Percentiles rank a stretch among this genome's conserved stretches.
Conservation (phyloP, 2,797 vertebrate genomes). For the Poeciliopsis turneri region DNA sequence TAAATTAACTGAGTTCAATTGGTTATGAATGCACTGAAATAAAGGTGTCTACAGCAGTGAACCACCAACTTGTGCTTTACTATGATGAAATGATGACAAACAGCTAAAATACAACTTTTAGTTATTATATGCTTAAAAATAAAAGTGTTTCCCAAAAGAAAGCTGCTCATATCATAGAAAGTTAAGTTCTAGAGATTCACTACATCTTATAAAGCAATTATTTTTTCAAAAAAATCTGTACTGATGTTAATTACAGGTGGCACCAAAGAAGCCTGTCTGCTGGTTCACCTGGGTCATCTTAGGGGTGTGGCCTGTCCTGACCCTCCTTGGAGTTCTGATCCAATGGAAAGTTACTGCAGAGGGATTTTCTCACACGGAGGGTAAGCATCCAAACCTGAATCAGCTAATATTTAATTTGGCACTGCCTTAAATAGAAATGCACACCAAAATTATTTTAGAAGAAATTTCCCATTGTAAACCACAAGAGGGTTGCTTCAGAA, state of each 20-base stretch:
- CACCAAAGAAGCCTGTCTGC: conserved; percentile 89
- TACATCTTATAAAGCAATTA: not conserved
- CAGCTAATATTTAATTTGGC: not conserved
- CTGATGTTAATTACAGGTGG: conserved; percentile 73
- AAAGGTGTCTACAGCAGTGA: not conserved
- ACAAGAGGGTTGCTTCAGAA: not conserved
- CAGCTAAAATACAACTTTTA: not conserved
- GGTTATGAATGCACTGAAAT: not conserved
- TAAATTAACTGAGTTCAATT: not conserved
- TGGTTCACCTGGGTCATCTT: conserved; percentile 99
- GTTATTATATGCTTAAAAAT: not conserved
- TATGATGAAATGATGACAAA: not conserved
- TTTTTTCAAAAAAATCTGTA: not conserved
- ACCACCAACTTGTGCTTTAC: not conserved
- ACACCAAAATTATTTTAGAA: not conserved
- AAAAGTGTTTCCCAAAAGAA: not conserved
- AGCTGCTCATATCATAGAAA: not conserved
- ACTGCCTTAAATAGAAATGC: not conserved
- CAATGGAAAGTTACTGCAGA: conserved; percentile 98
- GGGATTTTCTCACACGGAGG: conserved; percentile 96
- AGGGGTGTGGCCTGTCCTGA: conserved; percentile 93
- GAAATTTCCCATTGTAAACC: not conserved
- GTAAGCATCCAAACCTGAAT: conserved; percentile 73
- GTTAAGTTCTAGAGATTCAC: not conserved
- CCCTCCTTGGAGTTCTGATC: conserved; percentile 91